A percentile compares a stretch with the other conserved stretches of the same genome.
Evolutionary conservation across 2,113 vertebrate genomes (phyloP).

Genomic region (chimpanzee (Pan troglodytes)): DNA sequence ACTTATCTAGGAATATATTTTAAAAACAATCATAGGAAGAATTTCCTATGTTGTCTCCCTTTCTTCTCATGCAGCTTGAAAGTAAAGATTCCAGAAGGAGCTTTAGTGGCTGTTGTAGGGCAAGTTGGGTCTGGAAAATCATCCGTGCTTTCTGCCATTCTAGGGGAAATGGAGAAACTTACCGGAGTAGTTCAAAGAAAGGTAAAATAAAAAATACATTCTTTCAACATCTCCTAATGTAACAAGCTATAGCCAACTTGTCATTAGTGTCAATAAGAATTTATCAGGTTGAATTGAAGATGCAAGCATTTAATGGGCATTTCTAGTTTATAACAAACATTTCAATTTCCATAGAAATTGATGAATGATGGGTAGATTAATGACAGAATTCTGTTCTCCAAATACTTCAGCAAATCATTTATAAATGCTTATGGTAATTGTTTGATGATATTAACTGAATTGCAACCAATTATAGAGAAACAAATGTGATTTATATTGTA

Average conservation of each 20-base stretch:
- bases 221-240: background rate
- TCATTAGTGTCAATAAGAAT: background rate
- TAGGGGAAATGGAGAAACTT: constrained; percentile 86
- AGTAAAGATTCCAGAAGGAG: constrained; percentile 79
- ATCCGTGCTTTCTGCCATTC: constrained; percentile 85
- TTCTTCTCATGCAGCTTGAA: constrained; percentile 77
- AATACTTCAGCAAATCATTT: constrained; percentile 38
- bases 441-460: constrained; percentile 58
- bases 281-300: constrained; percentile 38
- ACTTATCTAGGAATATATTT: background rate
- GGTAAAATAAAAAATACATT: constrained; percentile 58
- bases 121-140: constrained; percentile 87
- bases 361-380: constrained; percentile 39
- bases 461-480: constrained; percentile 52
- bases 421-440: constrained; percentile 31
- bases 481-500: background rate
- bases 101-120: constrained; percentile 83
- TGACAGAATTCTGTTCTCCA: background rate
- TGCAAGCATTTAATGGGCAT: constrained; percentile 19
- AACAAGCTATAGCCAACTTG: background rate
- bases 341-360: constrained; percentile 55
- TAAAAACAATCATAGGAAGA: background rate
- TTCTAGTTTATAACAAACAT: constrained; percentile 53
- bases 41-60: background rate
- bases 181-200: constrained; percentile 80